These are phyloP conservation scores for Psephotus haematonotus DNA, from an alignment of 2,113 vertebrate species.

Conservation along the genomic window DNA sequence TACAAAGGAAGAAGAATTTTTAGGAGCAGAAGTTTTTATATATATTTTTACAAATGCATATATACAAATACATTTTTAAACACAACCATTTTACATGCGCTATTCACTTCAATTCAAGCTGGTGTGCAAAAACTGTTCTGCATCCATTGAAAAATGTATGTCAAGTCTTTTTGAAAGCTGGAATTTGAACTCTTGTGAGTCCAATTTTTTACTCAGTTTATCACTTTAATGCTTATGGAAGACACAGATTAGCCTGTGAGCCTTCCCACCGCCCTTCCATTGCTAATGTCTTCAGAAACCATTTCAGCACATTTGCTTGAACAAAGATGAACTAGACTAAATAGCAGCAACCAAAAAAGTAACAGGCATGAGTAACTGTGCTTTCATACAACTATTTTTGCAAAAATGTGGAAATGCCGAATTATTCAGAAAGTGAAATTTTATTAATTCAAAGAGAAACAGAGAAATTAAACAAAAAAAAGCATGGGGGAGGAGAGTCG, in stretches of 20 bases:
- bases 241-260: background rate
- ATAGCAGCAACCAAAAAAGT: background rate
- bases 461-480: background rate
- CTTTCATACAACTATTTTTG: background rate
- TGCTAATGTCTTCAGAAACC: background rate
- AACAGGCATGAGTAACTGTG: background rate
- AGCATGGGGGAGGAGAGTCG: background rate
- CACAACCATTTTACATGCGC: background rate
- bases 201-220: background rate
- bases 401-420: background rate
- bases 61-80: background rate
- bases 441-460: background rate
- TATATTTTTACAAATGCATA: accelerated
- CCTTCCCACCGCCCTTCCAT: background rate
- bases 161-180: background rate
- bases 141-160: background rate
- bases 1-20: slow-evolving; percentile 10
- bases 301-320: background rate
- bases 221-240: background rate
- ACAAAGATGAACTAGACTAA: background rate
- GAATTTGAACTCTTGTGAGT: background rate
- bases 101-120: background rate
- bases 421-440: background rate
- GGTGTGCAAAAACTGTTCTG: background rate
- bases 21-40: background rate